Base-by-base conservation (phyloP, 1,140 invertebrate species). In the Nixonia krombeini region DNA sequence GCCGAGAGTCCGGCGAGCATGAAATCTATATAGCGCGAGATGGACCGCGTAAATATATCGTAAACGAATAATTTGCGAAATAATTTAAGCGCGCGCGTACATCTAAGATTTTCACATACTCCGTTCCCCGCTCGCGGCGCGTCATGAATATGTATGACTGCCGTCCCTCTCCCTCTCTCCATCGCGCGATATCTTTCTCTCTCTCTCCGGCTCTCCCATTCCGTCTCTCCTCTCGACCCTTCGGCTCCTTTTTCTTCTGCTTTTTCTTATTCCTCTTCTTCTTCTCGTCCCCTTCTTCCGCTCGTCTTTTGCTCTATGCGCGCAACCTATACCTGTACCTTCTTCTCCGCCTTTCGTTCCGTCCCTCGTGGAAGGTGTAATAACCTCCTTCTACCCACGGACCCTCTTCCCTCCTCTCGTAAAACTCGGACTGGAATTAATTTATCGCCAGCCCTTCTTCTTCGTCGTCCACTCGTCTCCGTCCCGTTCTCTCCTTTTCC, bases 101-200 rank as follows among this genome's bases (percentile, higher is more conserved):
- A 29, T 21, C 47, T 42, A 52, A 52, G 37, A 51, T 56, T 65
- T 62, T 38, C 61, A 47, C 52, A 55, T 55, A 50, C 46, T 46
- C 40, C 47, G 23, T 46, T 57, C 33, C 40, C 42, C 55, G 64
- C 64, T 72, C 31, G 51, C 47, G 56, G 53, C 53, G 10, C 29
- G 46, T 49, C 33, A 72, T 72, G 69, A 67, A 72, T 72, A 72
- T 72, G 59, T 65, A 72, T 72, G 64, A 37, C 42, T 17, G n/a
- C n/a, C n/a, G n/a, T n/a, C n/a, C n/a, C n/a, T n/a, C n/a, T n/a
- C n/a, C n/a, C n/a, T n/a, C n/a, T n/a, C n/a, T n/a, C n/a, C n/a
- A n/a, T n/a, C n/a, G n/a, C n/a, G n/a, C n/a, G n/a, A n/a, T 37
- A 29, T 57, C 42, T 70, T 42, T 44, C 16, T 9, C 18, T 40